Base-by-base conservation (phyloP, 92 coral and sea anemone genomes). In the Phenganax subtilis region DNA sequence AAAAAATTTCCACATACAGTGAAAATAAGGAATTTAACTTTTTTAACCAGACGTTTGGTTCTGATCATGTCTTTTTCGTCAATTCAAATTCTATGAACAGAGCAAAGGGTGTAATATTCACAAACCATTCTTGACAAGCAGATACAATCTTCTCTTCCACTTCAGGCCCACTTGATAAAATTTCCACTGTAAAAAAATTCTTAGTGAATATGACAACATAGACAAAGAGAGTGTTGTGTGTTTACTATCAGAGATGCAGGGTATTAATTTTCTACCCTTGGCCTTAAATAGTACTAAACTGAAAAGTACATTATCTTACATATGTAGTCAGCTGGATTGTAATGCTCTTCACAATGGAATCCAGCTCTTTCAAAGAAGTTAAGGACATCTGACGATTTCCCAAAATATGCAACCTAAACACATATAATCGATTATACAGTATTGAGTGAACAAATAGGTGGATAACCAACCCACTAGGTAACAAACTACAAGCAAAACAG, bases 241-340 rank as follows among this genome's bases (percentile, higher is more conserved):
- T 61, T 3, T 6, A 61, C n/a, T 61, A 10, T 57, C 60, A 1
- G 60, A 57, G 60, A 57, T 10, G 16, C 9, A 10, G 16, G 3
- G 16, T 12, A 0, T 0, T 12, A 6, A 14, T 28, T 15, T 61
- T 61, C n/a, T 61, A 15, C 25, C 14, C 28, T 0, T 4, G 3
- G 28, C 14, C 67, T 7, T 12, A 0, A 61, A 6, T 7, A 14
- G 28, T 15, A 61, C n/a, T 17, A 6, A 61, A 61, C n/a, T 17
- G n/a, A 61, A 12, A 9, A 68, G 6, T 12, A 8, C 30, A 30
- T 64, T 3, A 61, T 89, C 97, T 93, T 89, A 93, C 97, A 84
- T 65, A 93, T 88, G 51, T 86, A 89, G 54, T 93, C 97, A 51
- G 97, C 97, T 12, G 97, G 97, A 81, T 93, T 93, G 76, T 85